Evolutionary conservation across 2,888 invertebrate species (phyloP).

Genomic region (Norana najaformis): DNA sequence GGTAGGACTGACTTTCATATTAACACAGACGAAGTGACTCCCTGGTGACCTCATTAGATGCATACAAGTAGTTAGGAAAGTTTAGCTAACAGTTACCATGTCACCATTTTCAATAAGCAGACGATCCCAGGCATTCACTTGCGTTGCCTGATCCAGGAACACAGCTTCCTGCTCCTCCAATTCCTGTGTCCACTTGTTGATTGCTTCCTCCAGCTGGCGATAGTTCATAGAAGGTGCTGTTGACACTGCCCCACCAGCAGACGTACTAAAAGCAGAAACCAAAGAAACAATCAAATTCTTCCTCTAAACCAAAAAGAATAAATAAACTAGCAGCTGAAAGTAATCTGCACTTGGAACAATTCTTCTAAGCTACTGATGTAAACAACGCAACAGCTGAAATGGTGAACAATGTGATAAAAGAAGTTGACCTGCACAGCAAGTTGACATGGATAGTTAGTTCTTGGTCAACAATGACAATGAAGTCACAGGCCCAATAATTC

Average conservation of each 20-base stretch:
- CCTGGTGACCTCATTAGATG: not conserved
- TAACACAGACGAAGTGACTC: not conserved
- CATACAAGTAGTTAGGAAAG: too few relatives aligned
- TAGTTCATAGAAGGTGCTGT: constrained; percentile 70
- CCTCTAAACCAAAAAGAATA: not conserved
- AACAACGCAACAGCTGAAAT: too few relatives aligned
- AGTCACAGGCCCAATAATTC: too few relatives aligned
- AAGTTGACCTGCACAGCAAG: not conserved
- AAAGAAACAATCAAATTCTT: not conserved
- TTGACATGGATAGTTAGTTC: not conserved
- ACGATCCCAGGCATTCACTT: constrained; percentile 93
- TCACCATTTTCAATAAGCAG: constrained; percentile 87
- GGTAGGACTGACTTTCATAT: not conserved
- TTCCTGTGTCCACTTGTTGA: constrained; percentile 91
- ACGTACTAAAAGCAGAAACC: constrained; percentile 20
- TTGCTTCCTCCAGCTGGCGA: constrained; percentile 83
- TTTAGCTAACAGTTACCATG: constrained; percentile 69
- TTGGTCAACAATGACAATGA: too few relatives aligned
- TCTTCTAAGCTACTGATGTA: too few relatives aligned
- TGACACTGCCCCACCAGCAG: constrained; percentile 17
- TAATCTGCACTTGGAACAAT: too few relatives aligned
- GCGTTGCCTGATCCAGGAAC: constrained; percentile 90
- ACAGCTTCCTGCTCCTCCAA: constrained; percentile 83
- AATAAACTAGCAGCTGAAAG: too few relatives aligned
- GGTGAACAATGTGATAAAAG: not conserved